A percentile compares a stretch with the other conserved stretches of the same genome.
Conservation (phyloP, 2,113 vertebrate species). For the Atherinomorus stipes region DNA sequence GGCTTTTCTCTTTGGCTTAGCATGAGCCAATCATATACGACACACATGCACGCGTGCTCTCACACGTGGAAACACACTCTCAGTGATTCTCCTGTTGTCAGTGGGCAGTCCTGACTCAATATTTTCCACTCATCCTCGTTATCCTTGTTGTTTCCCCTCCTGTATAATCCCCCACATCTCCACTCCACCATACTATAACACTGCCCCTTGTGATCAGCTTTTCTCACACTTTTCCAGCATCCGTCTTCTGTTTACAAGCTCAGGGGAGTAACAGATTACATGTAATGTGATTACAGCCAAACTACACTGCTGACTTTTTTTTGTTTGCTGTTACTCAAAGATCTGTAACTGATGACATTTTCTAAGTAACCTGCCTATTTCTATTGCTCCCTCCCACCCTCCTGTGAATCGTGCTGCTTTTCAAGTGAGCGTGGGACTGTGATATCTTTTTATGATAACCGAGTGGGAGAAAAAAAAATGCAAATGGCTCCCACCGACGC, state of each 20-base stretch:
- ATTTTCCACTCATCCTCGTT: slow-evolving; percentile 58
- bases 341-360: slow-evolving; percentile 69
- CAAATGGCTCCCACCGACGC: slow-evolving; percentile 82
- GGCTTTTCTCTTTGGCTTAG: neutral
- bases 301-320: neutral
- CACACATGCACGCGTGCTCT: slow-evolving; percentile 22
- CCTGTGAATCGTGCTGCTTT: slow-evolving; percentile 77
- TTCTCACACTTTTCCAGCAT: slow-evolving; percentile 33
- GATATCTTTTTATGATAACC: slow-evolving; percentile 84
- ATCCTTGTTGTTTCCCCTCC: slow-evolving; percentile 56
- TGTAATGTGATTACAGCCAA: slow-evolving; percentile 51
- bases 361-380: slow-evolving; percentile 69
- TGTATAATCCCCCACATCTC: slow-evolving; percentile 24
- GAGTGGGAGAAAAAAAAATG: slow-evolving; percentile 81
- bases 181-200: slow-evolving; percentile 34
- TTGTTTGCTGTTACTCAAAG: slow-evolving; percentile 9
- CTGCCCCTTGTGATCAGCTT: slow-evolving; percentile 51
- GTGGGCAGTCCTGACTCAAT: slow-evolving; percentile 67
- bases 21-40: slow-evolving; percentile 10
- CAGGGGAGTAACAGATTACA: slow-evolving; percentile 45
- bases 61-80: slow-evolving; percentile 36
- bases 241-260: neutral
- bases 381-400: slow-evolving; percentile 61
- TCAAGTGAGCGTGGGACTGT: slow-evolving; percentile 81
- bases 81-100: slow-evolving; percentile 41